Percentiles rank a stretch among this genome's conserved stretches.
Conservation (phyloP, 92 coral and sea anemone species). For the Muricea muricata region DNA sequence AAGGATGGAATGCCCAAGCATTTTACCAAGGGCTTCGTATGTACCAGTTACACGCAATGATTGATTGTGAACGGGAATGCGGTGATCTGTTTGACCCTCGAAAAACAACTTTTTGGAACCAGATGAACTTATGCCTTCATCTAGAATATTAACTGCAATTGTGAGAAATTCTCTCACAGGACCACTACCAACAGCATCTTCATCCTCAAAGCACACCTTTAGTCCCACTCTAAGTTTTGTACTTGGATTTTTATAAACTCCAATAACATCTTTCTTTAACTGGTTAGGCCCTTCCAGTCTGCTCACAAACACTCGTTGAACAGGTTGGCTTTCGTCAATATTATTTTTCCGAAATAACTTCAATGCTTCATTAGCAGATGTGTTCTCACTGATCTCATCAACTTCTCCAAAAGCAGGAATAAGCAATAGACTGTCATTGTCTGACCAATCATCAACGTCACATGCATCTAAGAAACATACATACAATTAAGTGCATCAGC, state of each 20-base stretch:
- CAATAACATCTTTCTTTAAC: not conserved
- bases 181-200: conserved; percentile 20
- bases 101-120: conserved; percentile 8
- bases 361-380: not conserved
- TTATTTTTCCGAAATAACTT: not conserved
- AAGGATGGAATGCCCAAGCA: conserved; percentile 13
- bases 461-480: not conserved
- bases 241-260: not conserved
- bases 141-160: not conserved
- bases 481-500: not conserved
- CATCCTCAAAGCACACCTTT: conserved; percentile 2
- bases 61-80: conserved; percentile 16
- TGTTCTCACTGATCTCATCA: not conserved
- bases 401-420: not conserved
- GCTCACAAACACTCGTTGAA: not conserved
- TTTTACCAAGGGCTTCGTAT: conserved; percentile 8
- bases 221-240: conserved; percentile 8
- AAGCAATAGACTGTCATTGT: not conserved
- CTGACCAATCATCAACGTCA: not conserved
- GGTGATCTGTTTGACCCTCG: conserved; percentile 8
- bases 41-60: conserved; percentile 1
- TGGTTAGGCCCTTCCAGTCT: conserved; percentile 8
- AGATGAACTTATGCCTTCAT: conserved; percentile 8
- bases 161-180: conserved; percentile 6
- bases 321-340: not conserved